Evolutionary conservation across 2,113 vertebrate species (phyloP).

Genomic region (Perognathus longimembris): DNA sequence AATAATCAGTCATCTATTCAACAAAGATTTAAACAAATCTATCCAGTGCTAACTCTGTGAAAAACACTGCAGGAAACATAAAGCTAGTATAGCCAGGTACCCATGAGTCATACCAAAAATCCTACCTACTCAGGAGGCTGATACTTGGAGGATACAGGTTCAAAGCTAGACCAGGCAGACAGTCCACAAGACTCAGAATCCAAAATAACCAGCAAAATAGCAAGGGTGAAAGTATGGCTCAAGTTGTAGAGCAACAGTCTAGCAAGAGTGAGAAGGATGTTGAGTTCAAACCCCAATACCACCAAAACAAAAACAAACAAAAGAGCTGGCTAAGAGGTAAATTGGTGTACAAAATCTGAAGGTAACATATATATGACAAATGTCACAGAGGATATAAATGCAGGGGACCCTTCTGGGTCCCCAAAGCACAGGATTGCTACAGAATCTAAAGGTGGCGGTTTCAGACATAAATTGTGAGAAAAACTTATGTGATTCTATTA

Average conservation of each 20-base stretch:
- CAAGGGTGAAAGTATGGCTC: no score
- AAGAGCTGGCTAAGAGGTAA: neutral
- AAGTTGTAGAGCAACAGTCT: no score
- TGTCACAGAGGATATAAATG: neutral
- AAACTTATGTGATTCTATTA: neutral
- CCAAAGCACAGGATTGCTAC: neutral
- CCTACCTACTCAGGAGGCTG: no score
- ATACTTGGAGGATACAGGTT: no score
- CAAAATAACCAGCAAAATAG: no score
- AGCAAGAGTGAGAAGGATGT: no score
- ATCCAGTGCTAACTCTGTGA: neutral
- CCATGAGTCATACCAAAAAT: no score
- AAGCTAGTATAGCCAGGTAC: neutral
- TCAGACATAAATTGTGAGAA: neutral
- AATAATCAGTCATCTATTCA: neutral
- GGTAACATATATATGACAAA: neutral
- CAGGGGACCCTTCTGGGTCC: neutral
- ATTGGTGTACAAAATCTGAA: neutral
- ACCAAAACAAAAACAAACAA: no score
- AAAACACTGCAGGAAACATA: constrained; percentile 16
- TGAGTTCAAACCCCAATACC: no score
- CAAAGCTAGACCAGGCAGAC: no score
- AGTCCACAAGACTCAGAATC: no score
- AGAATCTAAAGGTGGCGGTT: neutral
- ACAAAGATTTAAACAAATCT: constrained; percentile 37